phyloP scores from a whole-genome alignment of 2,888 invertebrate genomes.

The Trimorus sp. region DNA sequence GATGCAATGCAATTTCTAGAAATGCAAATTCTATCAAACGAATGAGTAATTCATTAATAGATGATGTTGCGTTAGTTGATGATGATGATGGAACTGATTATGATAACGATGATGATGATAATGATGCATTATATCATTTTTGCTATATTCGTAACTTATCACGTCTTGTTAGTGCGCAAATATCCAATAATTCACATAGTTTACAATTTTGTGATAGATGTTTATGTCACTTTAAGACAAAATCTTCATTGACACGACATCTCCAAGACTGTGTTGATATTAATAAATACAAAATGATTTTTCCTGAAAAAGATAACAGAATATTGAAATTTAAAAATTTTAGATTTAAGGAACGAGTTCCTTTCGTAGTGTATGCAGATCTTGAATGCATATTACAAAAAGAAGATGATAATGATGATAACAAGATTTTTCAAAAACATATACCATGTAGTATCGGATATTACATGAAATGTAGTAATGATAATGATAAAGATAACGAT shows the following conservation, averaged over 20 bases:
- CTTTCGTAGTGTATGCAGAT: constrained; percentile 11
- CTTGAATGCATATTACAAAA: constrained; percentile 15
- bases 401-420: not conserved
- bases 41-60: not conserved
- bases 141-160: constrained; percentile 18
- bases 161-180: constrained; percentile 12
- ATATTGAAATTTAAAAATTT: constrained; percentile 35
- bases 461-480: constrained; percentile 10
- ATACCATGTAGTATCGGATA: constrained; percentile 23
- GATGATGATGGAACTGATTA: not conserved
- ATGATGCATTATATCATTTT: not conserved
- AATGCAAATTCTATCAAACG: too few relatives aligned
- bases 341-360: constrained; percentile 15
- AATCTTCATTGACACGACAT: constrained; percentile 17
- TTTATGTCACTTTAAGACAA: constrained; percentile 13
- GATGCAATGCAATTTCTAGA: too few relatives aligned
- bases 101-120: too few relatives aligned
- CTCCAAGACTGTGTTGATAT: constrained; percentile 7
- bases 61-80: too few relatives aligned
- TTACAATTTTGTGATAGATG: constrained; percentile 23
- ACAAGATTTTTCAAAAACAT: not conserved
- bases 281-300: constrained; percentile 13
- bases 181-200: constrained; percentile 1
- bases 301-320: constrained; percentile 9
- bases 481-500: too few relatives aligned